These are phyloP conservation scores for Muscidifurax raptorellus DNA, from an alignment of 1,140 invertebrate genomes.

Conservation along the genomic window DNA sequence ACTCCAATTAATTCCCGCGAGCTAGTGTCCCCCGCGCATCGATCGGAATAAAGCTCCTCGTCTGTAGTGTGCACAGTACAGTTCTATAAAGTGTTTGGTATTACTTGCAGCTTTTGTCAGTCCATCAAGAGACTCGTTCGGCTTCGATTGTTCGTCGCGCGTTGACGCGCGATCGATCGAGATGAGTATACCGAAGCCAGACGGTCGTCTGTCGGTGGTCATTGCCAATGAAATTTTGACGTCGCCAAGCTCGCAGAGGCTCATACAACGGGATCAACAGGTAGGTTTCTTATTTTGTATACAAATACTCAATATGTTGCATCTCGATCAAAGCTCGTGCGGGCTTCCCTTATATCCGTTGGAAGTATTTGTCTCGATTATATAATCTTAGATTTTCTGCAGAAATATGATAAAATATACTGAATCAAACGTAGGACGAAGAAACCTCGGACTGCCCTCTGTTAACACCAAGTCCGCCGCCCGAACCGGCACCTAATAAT, in stretches of 20 bases:
- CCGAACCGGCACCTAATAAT: conserved; percentile 37
- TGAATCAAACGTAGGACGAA: conserved; percentile 64
- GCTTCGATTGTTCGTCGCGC: not conserved
- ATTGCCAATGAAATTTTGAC: conserved; percentile 59
- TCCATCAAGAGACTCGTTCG: not conserved
- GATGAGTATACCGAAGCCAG: conserved; percentile 63
- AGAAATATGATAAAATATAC: not conserved
- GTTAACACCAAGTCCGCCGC: conserved; percentile 70
- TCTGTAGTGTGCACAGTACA: not conserved
- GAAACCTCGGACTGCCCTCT: conserved; percentile 74
- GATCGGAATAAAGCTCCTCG: not conserved
- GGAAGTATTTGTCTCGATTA: not conserved
- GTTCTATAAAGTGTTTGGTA: not conserved
- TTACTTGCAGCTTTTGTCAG: not conserved
- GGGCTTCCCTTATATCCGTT: not conserved
- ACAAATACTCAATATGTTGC: not conserved
- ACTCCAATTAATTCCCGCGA: not conserved
- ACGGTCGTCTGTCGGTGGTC: conserved; percentile 60
- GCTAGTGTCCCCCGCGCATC: not conserved
- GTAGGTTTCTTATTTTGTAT: conserved; percentile 18
- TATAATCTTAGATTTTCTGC: not conserved
- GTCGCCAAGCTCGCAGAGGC: conserved; percentile 60
- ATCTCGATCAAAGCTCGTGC: not conserved
- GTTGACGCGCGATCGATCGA: conserved; percentile 6
- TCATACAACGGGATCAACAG: conserved; percentile 56